Evolutionary conservation across 2,113 vertebrate genomes (phyloP), one percentile per base, ranked within the genome.

Genomic region (Alligator mississippiensis): DNA sequence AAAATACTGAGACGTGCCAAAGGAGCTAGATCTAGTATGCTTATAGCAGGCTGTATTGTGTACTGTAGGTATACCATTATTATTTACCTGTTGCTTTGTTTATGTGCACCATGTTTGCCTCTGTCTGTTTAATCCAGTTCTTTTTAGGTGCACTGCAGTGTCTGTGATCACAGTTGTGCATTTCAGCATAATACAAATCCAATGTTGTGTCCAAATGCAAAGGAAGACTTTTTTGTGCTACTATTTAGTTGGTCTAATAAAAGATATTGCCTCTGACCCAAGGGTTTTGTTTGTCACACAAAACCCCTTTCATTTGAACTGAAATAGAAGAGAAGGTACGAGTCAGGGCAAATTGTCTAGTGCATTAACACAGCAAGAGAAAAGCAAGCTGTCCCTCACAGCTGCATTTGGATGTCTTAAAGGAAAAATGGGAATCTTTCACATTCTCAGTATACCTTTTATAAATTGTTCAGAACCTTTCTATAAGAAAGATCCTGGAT

Each of bases 381-480:
- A 97, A 96, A 95, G 88, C 93, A 96, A 91, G 92, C 94, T 97
- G 94, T 96, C 91, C 90, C 74, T 85, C 92, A 92, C 96, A 97
- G 95, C 96, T 97, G 96, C 28, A 0, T 92, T 93, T 83, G 59
- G 80, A 91, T 96, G 63, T 89, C 77, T 61, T 30, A 95, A 84
- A 89, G 70, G 92, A 89, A 47, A 94, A 97, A 93, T 93, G 85
- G 90, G 94, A 92, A 90, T 92, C 93, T 97, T 96, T 97, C 96
- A 96, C 89, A 94, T 90, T 91, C 24, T 92, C 84, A 85, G 30
- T 74, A 95, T 93, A 97, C 97, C 96, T 94, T 96, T 94, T 96
- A 93, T 85, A 96, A 97, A 96, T 97, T 97, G 96, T 97, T 97
- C 85, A 55, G 83, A 95, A 93, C 79, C 79, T 94, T 96, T 82